Percentiles rank a stretch among this genome's conserved stretches.
phyloP scores from a whole-genome alignment of 2,888 invertebrate species.

The Amiota communis region DNA sequence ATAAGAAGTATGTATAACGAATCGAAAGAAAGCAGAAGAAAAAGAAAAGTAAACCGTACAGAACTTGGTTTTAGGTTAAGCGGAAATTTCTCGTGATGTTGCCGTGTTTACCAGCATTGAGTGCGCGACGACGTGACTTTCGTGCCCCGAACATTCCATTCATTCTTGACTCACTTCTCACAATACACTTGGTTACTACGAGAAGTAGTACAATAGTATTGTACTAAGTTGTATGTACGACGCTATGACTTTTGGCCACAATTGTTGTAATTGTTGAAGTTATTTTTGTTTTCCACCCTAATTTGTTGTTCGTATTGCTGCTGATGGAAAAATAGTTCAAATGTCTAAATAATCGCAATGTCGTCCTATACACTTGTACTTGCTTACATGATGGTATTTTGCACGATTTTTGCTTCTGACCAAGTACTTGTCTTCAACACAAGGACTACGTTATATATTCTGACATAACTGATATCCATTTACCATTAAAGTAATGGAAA shows the following conservation, averaged over 20 bases:
- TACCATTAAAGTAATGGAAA: conserved; percentile 5
- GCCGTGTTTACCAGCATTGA: conserved; percentile 59
- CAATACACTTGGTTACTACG: not conserved
- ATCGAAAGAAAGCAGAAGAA: conserved; percentile 54
- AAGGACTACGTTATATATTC: conserved; percentile 25
- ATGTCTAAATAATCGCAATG: no score
- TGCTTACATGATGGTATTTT: no score
- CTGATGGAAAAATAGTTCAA: not conserved
- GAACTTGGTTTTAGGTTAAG: not conserved
- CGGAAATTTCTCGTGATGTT: conserved; percentile 52
- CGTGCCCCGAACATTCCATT: not conserved
- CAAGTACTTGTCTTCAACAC: no score
- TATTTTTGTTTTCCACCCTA: no score
- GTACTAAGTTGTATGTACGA: not conserved
- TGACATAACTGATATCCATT: conserved; percentile 61
- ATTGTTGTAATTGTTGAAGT: not conserved
- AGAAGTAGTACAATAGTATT: no score
- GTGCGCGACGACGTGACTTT: conserved; percentile 27
- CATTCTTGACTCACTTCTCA: not conserved
- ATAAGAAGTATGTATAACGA: no score
- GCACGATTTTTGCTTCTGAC: conserved; percentile 41
- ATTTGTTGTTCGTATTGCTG: not conserved
- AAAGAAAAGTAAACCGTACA: conserved; percentile 42
- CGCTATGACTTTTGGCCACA: not conserved
- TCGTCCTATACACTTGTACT: no score